Conservation (phyloP, 2,113 vertebrate species). For the Halichoerus grypus region DNA sequence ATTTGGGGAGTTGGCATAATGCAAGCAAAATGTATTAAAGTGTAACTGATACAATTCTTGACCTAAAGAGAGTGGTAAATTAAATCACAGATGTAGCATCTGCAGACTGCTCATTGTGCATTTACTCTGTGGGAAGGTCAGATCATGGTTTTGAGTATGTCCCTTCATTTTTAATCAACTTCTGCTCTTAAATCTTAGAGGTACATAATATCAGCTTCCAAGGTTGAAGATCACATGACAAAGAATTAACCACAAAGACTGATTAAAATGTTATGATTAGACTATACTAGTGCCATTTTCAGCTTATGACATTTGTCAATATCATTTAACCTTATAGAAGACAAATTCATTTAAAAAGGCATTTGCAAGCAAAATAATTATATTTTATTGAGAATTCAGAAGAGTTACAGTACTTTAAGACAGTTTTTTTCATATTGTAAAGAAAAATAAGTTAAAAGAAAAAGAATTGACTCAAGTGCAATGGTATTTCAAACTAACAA, state of each 20-base stretch:
- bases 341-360: constrained; percentile 50
- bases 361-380: constrained; percentile 69
- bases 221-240: neutral
- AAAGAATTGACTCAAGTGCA: constrained; percentile 71
- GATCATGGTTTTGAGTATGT: neutral
- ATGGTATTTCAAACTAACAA: constrained; percentile 72
- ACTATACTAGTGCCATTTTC: constrained; percentile 1
- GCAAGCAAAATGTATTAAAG: neutral
- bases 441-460: constrained; percentile 80
- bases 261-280: neutral
- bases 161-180: constrained; percentile 4
- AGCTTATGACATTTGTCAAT: neutral
- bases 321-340: constrained; percentile 55
- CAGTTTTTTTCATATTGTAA: constrained; percentile 52
- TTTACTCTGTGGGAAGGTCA: neutral
- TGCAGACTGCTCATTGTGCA: neutral
- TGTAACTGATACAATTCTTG: neutral
- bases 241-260: constrained; percentile 27
- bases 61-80: neutral
- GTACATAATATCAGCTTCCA: neutral
- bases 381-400: constrained; percentile 85
- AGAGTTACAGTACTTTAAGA: constrained; percentile 77
- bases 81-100: neutral
- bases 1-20: neutral
- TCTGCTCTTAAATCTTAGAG: neutral